Conservation (phyloP, 2,113 vertebrate genomes). For the Actinemys pallida region DNA sequence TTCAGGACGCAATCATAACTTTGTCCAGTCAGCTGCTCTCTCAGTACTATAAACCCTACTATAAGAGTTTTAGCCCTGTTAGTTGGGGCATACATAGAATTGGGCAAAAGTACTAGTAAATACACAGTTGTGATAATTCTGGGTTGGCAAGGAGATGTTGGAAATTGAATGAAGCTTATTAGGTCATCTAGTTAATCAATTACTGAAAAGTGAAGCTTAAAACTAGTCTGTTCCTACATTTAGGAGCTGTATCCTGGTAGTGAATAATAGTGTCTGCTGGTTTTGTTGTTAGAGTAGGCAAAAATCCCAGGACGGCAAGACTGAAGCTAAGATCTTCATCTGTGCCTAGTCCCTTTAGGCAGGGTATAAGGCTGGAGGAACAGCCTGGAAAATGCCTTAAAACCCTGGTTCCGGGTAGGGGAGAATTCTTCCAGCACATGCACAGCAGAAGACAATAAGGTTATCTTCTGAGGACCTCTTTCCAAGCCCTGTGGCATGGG, state of each 20-base stretch:
- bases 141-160: neutral
- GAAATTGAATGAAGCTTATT: neutral
- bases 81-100: neutral
- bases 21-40: neutral
- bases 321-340: neutral
- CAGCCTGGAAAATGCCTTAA: neutral
- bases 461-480: fast-evolving
- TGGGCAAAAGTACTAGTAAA: neutral
- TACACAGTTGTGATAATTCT: neutral
- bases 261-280: neutral
- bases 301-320: neutral
- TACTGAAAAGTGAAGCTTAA: neutral
- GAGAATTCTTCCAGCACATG: neutral
- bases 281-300: neutral
- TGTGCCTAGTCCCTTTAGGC: neutral
- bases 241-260: neutral
- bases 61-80: neutral
- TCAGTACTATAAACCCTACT: neutral
- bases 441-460: fast-evolving
- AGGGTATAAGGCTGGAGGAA: neutral
- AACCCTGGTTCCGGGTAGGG: fast-evolving
- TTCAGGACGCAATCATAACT: neutral
- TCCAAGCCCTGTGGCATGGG: neutral
- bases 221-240: neutral
- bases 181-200: neutral